phyloP scores from a whole-genome alignment of 2,888 invertebrate species.

The Strigamia transsilvanica region DNA sequence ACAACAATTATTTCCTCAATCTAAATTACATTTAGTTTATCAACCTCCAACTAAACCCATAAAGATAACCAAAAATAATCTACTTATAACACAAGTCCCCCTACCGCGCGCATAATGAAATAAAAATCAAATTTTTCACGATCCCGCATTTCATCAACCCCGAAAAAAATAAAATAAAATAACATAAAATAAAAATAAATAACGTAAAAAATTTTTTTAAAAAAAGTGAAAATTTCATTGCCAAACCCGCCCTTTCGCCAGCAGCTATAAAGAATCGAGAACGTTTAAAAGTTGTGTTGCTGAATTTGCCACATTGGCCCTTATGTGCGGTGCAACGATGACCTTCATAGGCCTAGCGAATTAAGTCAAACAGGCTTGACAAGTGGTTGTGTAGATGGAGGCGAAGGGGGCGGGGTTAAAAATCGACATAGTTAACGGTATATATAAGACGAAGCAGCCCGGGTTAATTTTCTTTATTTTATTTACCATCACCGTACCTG shows the following conservation, averaged over 20 bases:
- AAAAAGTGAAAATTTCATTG: neutral
- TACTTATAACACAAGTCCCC: too few relatives aligned
- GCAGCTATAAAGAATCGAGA: neutral
- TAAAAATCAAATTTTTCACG: too few relatives aligned
- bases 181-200: neutral
- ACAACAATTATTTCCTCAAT: too few relatives aligned
- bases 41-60: too few relatives aligned
- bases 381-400: neutral
- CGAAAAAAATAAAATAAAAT: neutral
- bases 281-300: neutral
- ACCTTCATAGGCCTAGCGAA: slow-evolving; percentile 20
- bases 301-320: neutral
- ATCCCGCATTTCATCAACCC: neutral
- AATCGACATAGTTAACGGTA: neutral
- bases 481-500: neutral
- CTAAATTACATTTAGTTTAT: too few relatives aligned
- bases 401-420: slow-evolving; percentile 3
- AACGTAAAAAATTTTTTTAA: neutral
- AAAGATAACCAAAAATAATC: too few relatives aligned
- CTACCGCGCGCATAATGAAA: too few relatives aligned
- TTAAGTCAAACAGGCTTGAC: neutral
- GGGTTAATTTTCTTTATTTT: neutral
- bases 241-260: neutral
- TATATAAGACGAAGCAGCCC: neutral
- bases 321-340: neutral